Base-by-base conservation (phyloP, 2,113 vertebrate species). In the Hyperoodon ampullatus region DNA sequence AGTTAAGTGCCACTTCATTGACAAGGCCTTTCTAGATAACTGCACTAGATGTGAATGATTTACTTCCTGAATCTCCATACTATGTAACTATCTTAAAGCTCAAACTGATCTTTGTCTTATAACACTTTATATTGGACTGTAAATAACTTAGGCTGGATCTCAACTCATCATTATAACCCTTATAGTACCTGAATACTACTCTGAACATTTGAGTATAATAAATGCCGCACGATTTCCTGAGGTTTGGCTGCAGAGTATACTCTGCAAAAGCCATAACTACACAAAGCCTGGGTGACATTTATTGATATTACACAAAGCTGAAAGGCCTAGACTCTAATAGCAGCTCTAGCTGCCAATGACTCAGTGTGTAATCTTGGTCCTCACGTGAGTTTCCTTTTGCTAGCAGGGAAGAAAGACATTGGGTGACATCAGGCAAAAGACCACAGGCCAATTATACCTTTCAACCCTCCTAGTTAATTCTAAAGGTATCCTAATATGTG, bases 181-280 rank as follows among this genome's bases (percentile, higher is more conserved):
- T 85, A 30, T 16, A 58, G n/a, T 47, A 71, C 0, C 58, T 47
- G 16, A 68, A 92, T 15, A 95, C 24, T 60, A 50, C 21, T 53
- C 71, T 85, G 39, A 71, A 88, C 13, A 77, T 53, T 70, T 81
- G 24, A 93, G 15, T 50, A 10, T 80, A 93, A 87, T 63, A 93
- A 84, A 60, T 70, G 30, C 78, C 71, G 84, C 90, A 66, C 53
- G 44, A 75, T 95, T 92, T 85, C 61, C 81, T 82, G 39, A 90
- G 33, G 65, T 44, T 33, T 78, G 75, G 33, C 23, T 77, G 28
- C 26, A 78, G 28, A 84, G 26, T 10, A 8, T 4, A 82, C 15
- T 9, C 72, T 28, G 15, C 5, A 91, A 66, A 90, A 71, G 42
- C 24, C 14, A 1, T 50, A 88, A 77, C 63, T 72, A 65, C 15